Percentiles rank a stretch among this genome's conserved stretches.
These are phyloP conservation scores for Tachypleus tridentatus DNA, from an alignment of 1,140 invertebrate species.

Conservation along the genomic window DNA sequence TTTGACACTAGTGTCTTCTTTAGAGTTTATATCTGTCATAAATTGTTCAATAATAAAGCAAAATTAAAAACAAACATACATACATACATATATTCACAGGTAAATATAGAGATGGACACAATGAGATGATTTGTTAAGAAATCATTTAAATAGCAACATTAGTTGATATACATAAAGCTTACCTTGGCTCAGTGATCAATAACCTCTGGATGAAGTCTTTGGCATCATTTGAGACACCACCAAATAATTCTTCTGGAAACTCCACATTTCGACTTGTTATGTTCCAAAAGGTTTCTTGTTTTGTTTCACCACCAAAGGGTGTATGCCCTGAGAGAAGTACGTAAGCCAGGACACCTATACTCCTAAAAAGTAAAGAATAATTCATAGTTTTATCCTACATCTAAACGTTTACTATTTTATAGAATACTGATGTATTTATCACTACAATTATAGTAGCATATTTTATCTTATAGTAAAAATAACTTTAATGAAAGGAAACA, in stretches of 20 bases:
- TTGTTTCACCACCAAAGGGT: constrained; percentile 84
- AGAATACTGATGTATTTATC: no score
- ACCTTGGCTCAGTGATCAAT: constrained; percentile 75
- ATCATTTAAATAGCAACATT: not conserved
- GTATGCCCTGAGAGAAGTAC: constrained; percentile 79
- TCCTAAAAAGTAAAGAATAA: constrained; percentile 41
- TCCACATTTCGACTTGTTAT: constrained; percentile 80
- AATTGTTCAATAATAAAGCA: no score
- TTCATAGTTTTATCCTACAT: no score
- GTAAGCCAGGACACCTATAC: constrained; percentile 82
- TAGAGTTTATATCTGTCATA: no score
- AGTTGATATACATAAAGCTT: constrained; percentile 11
- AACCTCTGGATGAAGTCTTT: constrained; percentile 75
- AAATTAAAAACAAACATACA: no score
- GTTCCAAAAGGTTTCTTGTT: constrained; percentile 87
- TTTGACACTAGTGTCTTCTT: no score
- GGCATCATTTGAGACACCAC: constrained; percentile 63
- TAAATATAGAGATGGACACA: no score
- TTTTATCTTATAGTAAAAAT: no score
- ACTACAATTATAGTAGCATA: no score
- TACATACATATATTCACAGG: no score
- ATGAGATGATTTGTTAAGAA: not conserved
- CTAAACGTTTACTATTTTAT: no score
- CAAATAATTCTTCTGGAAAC: constrained; percentile 81
- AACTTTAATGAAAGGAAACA: no score